Base-by-base conservation (phyloP, 2,113 vertebrate genomes). In the Gymnobelideus leadbeateri region DNA sequence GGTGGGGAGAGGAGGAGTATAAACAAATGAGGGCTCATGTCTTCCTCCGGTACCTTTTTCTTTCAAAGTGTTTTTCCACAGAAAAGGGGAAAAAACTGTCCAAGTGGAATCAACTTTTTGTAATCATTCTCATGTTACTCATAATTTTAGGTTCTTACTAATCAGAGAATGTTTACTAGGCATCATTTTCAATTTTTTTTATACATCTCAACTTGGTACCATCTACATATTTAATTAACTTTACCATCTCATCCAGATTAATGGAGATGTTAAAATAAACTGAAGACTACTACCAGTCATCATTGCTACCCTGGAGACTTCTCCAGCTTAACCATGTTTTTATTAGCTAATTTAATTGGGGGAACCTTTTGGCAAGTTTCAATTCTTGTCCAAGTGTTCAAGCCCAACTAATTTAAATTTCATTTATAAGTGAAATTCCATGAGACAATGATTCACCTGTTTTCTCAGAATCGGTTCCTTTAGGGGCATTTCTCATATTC, bases 401-500 rank as follows among this genome's bases (percentile, higher is more conserved):
- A 19, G 54, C 0, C 31, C 3, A 90, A 24, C 3, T 47, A 16
- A n/a, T 2, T 51, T 91, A 47, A 90, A 26, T 31, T 91, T 84
- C 26, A 46, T 3, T 46, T 31, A 1, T 53, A 16, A 54, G 90
- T 55, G 37, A 14, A 28, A 21, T 5, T 31, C 46, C 12, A 2
- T 0, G 0, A 23, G 47, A 47, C 57, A 50, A 93, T 21, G 26
- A 0, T 2, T 3, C 21, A 25, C 1, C 1, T 0, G 6, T 23
- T 50, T 50, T 51, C 16, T 55, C 24, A 21, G 89, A 43, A 25
- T 16, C 12, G 0, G 1, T 0, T 24, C 3, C 50, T 0, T 5
- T 8, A 92, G n/a, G 51, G 26, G 28, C 37, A 1, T 28, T 0
- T 0, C 6, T 51, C 0, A 0, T 2, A 0, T 1, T 37, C 23